phyloP scores from a whole-genome alignment of 1,140 invertebrate genomes.

The Pseudomyrmex pallidus region DNA sequence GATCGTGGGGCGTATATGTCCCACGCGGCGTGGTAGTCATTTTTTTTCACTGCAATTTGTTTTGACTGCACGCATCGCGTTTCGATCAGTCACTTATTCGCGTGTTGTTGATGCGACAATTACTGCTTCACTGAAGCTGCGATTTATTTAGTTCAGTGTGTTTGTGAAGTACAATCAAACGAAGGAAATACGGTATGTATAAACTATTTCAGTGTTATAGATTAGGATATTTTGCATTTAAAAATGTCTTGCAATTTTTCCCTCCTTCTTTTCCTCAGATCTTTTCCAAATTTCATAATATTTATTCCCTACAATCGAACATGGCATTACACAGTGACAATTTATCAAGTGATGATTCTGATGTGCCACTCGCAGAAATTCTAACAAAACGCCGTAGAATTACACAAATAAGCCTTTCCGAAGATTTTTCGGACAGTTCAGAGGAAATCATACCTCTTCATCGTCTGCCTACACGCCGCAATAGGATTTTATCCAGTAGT shows the following conservation, averaged over 20 bases:
- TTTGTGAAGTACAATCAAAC: slow-evolving; percentile 12
- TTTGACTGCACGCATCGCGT: too few species aligned
- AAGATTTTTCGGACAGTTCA: too few species aligned
- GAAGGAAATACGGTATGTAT: slow-evolving; percentile 15
- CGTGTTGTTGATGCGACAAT: neutral
- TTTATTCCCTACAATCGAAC: slow-evolving; percentile 15
- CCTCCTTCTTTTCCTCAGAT: too few species aligned
- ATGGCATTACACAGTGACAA: slow-evolving; percentile 21
- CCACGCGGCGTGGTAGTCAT: too few species aligned
- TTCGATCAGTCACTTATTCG: neutral
- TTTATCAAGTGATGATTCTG: slow-evolving; percentile 30
- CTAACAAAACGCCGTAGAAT: slow-evolving; percentile 26
- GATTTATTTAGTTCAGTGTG: slow-evolving; percentile 2
- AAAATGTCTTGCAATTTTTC: slow-evolving; percentile 10
- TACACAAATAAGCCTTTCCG: too few species aligned
- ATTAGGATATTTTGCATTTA: neutral
- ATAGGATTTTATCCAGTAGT: too few species aligned
- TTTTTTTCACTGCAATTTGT: too few species aligned
- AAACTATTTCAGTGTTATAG: slow-evolving; percentile 19
- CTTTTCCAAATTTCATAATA: too few species aligned
- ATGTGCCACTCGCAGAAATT: slow-evolving; percentile 19
- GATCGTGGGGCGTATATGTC: too few species aligned
- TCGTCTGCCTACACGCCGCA: too few species aligned
- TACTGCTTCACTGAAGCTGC: neutral
- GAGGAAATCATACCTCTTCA: too few species aligned